A percentile compares a stretch with the other conserved stretches of the same genome.
Conservation (phyloP, 2,113 vertebrate species). For the Piliocolobus tephrosceles region DNA sequence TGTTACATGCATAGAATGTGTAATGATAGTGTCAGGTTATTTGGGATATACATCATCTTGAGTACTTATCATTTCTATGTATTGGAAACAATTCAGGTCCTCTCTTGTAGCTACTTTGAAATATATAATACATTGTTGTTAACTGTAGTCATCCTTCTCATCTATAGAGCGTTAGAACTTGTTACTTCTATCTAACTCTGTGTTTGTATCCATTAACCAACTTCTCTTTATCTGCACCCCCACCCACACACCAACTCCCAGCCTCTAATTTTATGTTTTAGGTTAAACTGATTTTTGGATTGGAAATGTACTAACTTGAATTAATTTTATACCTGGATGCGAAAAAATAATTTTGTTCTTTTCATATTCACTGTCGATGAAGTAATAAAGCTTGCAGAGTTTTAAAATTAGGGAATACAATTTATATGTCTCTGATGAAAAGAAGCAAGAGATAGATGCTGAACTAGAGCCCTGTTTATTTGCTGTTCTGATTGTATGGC, state of each 20-base stretch:
- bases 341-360: slow-evolving; percentile 17
- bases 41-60: not conserved
- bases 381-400: not conserved
- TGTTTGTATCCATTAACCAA: not conserved
- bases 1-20: not conserved
- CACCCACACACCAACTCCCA: not conserved
- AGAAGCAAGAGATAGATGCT: not conserved
- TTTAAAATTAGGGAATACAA: not conserved
- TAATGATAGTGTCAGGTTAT: not conserved
- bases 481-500: not conserved
- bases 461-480: slow-evolving; percentile 3
- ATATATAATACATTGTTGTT: not conserved
- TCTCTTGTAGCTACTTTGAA: not conserved
- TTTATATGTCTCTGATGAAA: not conserved
- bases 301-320: not conserved
- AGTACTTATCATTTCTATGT: not conserved
- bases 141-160: not conserved
- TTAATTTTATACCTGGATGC: slow-evolving; percentile 1
- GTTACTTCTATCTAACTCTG: not conserved
- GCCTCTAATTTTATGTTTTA: not conserved
- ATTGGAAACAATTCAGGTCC: not conserved
- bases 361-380: slow-evolving; percentile 4
- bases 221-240: not conserved
- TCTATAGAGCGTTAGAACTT: not conserved
- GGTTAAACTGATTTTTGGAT: not conserved